These are phyloP conservation scores for Oryzias curvinotus DNA, from an alignment of 2,113 vertebrate species.

Conservation along the genomic window DNA sequence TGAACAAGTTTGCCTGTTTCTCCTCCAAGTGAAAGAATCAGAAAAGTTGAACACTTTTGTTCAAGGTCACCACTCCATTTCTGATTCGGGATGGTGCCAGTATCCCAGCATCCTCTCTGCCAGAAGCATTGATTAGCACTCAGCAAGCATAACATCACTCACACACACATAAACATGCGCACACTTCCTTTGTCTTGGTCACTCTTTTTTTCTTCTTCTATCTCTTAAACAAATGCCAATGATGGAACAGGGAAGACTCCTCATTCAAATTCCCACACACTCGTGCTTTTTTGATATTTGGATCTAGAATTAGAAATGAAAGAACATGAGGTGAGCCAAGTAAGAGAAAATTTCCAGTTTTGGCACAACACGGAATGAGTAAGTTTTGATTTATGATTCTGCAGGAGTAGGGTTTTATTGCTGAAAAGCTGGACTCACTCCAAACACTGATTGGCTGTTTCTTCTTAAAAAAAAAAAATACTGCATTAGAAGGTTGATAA, in stretches of 20 bases:
- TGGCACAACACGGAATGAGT: slow-evolving; percentile 17
- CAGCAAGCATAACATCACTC: slow-evolving; percentile 63
- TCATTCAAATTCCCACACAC: slow-evolving; percentile 3
- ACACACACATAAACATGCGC: slow-evolving; percentile 17
- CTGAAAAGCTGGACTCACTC: slow-evolving; percentile 25
- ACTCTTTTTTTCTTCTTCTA: slow-evolving; percentile 11
- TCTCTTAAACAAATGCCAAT: slow-evolving; percentile 17
- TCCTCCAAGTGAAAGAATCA: slow-evolving; percentile 11
- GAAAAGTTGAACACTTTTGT: slow-evolving; percentile 29
- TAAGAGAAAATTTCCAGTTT: slow-evolving; percentile 22
- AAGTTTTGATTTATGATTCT: slow-evolving; percentile 44
- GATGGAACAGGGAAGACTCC: slow-evolving; percentile 4
- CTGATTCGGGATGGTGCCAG: slow-evolving; percentile 58
- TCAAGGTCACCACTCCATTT: slow-evolving; percentile 71
- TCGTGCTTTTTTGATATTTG: slow-evolving; percentile 17
- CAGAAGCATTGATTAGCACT: slow-evolving; percentile 73
- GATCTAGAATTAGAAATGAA: neutral
- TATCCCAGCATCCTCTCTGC: slow-evolving; percentile 70
- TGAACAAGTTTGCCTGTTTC: slow-evolving; percentile 29
- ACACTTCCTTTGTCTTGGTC: neutral
- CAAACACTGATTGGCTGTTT: slow-evolving; percentile 25
- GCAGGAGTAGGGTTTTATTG: slow-evolving; percentile 33
- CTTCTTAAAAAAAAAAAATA: slow-evolving; percentile 23
- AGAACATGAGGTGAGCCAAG: slow-evolving; percentile 11
- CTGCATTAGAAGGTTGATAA: slow-evolving; percentile 11